Conservation (phyloP, 2,113 vertebrate species). For the Mormyrus lacerda region DNA sequence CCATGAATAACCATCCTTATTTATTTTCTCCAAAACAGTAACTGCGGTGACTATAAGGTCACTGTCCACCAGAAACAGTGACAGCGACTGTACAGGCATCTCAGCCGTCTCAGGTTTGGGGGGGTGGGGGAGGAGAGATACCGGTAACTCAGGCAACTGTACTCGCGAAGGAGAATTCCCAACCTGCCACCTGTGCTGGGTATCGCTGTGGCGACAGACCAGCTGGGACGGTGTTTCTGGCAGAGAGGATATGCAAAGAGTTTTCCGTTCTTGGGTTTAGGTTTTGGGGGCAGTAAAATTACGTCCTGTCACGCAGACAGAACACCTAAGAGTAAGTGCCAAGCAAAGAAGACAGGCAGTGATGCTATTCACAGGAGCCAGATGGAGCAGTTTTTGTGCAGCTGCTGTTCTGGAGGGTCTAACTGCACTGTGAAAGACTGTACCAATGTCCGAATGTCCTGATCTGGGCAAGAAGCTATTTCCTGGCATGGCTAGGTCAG, state of each 20-base stretch:
- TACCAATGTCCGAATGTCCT: background rate
- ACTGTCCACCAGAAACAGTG: background rate
- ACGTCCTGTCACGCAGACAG: background rate
- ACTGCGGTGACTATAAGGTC: background rate
- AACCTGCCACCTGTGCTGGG: background rate
- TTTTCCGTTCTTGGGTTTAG: background rate
- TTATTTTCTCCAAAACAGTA: background rate
- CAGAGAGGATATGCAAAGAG: background rate
- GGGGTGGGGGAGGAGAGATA: background rate
- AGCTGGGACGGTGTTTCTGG: background rate
- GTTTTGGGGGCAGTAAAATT: background rate
- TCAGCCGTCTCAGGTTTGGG: background rate
- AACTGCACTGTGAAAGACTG: background rate
- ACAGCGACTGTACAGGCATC: background rate
- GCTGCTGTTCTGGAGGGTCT: background rate
- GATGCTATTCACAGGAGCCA: background rate
- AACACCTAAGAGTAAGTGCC: background rate
- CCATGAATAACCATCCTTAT: background rate
- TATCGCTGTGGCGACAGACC: background rate
- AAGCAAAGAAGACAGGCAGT: background rate
- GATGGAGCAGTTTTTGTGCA: background rate
- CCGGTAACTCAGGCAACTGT: background rate
- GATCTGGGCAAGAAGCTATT: background rate
- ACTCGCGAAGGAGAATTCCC: background rate
- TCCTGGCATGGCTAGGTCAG: background rate